These are phyloP conservation scores for Drosophila pegasa DNA, from an alignment of 2,888 invertebrate genomes.

Conservation along the genomic window DNA sequence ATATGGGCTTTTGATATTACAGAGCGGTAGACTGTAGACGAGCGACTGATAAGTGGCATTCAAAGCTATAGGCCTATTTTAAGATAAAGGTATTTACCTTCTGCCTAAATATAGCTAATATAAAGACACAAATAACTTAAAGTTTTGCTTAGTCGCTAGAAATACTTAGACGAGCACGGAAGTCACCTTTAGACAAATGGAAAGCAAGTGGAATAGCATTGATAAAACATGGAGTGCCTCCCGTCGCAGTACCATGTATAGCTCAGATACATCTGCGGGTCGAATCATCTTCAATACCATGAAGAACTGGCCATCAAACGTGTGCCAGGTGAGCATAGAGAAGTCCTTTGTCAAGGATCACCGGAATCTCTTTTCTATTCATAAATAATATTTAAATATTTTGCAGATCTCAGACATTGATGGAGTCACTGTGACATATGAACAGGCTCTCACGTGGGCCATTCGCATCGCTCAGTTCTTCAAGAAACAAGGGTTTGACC, in stretches of 20 bases:
- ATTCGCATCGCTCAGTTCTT: slow-evolving; percentile 65
- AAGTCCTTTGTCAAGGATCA: too few relatives aligned
- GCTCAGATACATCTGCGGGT: neutral
- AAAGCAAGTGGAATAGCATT: slow-evolving; percentile 5
- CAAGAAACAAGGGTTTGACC: slow-evolving; percentile 50
- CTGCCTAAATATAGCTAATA: neutral
- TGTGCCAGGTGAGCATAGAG: neutral
- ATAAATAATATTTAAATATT: too few relatives aligned
- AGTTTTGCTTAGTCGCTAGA: slow-evolving; percentile 13
- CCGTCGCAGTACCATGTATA: neutral
- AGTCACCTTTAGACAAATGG: neutral
- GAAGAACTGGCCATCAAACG: neutral
- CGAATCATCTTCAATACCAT: neutral
- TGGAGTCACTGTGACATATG: slow-evolving; percentile 51
- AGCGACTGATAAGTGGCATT: slow-evolving; percentile 25
- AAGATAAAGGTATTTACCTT: slow-evolving; percentile 17
- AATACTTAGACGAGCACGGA: neutral
- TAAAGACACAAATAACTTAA: slow-evolving; percentile 16
- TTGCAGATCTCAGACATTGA: slow-evolving; percentile 65
- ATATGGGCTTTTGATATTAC: too few relatives aligned
- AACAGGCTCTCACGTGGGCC: slow-evolving; percentile 53
- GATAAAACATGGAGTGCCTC: slow-evolving; percentile 2
- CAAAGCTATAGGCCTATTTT: neutral
- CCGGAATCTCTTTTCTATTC: neutral
- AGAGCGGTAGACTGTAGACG: too few relatives aligned